Percentiles rank a stretch among this genome's conserved stretches.
Conservation (phyloP, 2,888 invertebrate species). For the Aphrophora alni region DNA sequence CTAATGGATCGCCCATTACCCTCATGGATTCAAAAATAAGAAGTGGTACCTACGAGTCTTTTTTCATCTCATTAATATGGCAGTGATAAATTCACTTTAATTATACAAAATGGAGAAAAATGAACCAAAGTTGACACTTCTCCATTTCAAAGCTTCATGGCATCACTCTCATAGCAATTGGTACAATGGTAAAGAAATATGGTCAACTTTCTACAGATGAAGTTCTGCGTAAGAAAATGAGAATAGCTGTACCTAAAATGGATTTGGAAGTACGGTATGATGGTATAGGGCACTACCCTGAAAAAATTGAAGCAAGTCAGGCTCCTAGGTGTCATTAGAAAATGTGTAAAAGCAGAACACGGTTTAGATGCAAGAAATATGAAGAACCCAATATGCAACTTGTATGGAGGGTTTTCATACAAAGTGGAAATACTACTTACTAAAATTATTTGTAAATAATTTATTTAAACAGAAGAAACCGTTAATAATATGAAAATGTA, state of each 20-base stretch:
- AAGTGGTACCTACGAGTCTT: conserved; percentile 39
- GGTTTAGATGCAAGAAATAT: conserved; percentile 24
- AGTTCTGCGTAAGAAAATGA: too few relatives aligned
- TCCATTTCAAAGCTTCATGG: neutral
- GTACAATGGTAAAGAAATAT: neutral
- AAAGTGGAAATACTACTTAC: too few relatives aligned
- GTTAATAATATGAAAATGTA: too few relatives aligned
- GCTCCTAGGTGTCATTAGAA: neutral
- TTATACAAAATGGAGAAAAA: conserved; percentile 8
- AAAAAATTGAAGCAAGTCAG: neutral
- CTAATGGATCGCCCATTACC: conserved; percentile 42
- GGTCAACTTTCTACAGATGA: neutral
- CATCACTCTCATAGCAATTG: neutral
- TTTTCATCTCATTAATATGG: conserved; percentile 40
- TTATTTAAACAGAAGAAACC: too few relatives aligned
- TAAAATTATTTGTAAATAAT: too few relatives aligned
- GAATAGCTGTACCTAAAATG: too few relatives aligned
- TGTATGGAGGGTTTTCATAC: too few relatives aligned
- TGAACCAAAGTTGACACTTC: neutral
- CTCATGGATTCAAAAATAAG: conserved; percentile 40
- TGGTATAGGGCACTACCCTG: neutral
- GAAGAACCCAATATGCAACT: conserved; percentile 17
- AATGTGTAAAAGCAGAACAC: neutral
- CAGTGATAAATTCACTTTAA: conserved; percentile 39
- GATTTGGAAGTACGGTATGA: neutral